Evolutionary conservation across 2,113 vertebrate species (phyloP).

Genomic region (Symphodus melops): DNA sequence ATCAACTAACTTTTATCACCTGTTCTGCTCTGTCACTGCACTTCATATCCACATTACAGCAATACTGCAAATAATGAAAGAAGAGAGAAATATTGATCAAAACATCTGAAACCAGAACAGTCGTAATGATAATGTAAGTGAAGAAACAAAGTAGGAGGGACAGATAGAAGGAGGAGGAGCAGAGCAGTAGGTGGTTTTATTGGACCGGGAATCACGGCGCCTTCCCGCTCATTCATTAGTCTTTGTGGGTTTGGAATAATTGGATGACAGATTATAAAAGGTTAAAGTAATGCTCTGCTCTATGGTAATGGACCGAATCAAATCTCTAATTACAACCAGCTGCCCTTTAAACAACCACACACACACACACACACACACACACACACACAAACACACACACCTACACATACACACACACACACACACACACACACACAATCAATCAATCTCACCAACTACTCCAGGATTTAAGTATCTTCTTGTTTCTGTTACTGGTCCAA

Average conservation of each 20-base stretch:
- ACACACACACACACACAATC: conserved; percentile 5
- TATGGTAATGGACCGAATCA: conserved; percentile 57
- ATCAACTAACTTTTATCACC: neutral
- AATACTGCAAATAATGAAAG: neutral
- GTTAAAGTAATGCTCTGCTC: conserved; percentile 44
- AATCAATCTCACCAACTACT: neutral
- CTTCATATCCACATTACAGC: conserved; percentile 3
- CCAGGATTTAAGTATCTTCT: conserved; percentile 4
- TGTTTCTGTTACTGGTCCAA: neutral
- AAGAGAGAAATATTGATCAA: neutral
- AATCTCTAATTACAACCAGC: conserved; percentile 64
- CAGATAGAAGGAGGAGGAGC: neutral
- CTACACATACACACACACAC: conserved; percentile 2
- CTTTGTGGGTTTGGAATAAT: conserved; percentile 57
- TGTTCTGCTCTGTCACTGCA: neutral
- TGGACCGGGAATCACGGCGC: conserved; percentile 35
- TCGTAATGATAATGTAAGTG: neutral
- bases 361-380: neutral
- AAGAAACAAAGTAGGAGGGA: neutral
- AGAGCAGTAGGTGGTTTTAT: conserved; percentile 12
- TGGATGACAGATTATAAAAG: conserved; percentile 53
- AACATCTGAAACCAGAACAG: neutral
- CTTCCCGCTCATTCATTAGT: conserved; percentile 52
- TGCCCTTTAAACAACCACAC: conserved; percentile 42
- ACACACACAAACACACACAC: conserved; percentile 17